Evolutionary conservation across 2,113 vertebrate species (phyloP).

Genomic region (Corythoichthys haematopterus): DNA sequence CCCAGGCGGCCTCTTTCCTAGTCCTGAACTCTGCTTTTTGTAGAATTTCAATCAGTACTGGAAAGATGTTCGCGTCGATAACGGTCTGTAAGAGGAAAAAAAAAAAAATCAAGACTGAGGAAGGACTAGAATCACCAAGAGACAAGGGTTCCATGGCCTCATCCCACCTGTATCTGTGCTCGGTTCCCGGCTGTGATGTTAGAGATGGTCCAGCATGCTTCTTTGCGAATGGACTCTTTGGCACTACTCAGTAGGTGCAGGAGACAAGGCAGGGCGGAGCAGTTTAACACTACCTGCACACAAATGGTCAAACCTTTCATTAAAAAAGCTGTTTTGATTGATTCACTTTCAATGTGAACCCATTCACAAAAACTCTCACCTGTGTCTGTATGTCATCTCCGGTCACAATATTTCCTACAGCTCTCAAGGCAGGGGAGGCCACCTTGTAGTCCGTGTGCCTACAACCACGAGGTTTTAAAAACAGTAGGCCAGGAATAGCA

Average conservation of each 20-base stretch:
- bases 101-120: not conserved
- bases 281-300: constrained; percentile 92
- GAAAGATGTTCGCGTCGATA: constrained; percentile 96
- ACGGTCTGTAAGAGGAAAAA: constrained; percentile 76
- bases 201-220: constrained; percentile 98
- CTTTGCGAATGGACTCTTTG: constrained; percentile 97
- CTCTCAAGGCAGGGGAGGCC: constrained; percentile 92
- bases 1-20: constrained; percentile 97
- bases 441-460: constrained; percentile 99
- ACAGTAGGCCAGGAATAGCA: not conserved
- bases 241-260: constrained; percentile 94
- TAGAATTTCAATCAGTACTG: constrained; percentile 94
- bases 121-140: not conserved
- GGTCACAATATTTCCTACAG: constrained; percentile 96
- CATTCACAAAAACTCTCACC: constrained; percentile 58
- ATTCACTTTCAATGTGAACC: not conserved
- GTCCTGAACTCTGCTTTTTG: constrained; percentile 98
- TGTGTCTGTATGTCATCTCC: constrained; percentile 98
- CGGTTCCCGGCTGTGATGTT: constrained; percentile 97
- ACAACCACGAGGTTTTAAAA: constrained; percentile 9
- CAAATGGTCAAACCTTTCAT: not conserved
- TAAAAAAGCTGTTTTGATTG: not conserved
- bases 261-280: constrained; percentile 94
- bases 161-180: constrained; percentile 89
- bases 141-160: not conserved